Percentiles rank a stretch among this genome's conserved stretches.
Conservation (phyloP, 35 echinoderm and acorn worm genomes). For the Ophioderma brevispina region DNA sequence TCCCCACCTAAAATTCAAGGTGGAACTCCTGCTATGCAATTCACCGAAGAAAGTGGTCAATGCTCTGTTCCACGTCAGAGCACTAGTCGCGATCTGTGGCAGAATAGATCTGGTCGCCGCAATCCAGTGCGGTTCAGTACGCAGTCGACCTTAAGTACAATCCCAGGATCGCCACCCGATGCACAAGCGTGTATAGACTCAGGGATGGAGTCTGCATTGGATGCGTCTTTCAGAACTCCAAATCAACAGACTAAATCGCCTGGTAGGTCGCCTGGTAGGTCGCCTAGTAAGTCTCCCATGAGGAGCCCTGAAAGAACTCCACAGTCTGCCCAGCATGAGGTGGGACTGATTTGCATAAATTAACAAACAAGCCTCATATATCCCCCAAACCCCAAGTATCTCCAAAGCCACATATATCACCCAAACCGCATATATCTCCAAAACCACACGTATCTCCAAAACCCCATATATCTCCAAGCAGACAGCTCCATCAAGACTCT, state of each 20-base stretch:
- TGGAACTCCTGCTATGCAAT: too few relatives aligned
- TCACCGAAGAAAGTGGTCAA: background rate
- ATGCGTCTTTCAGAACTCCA: background rate
- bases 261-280: background rate
- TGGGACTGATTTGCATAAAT: background rate
- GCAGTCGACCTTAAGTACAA: background rate
- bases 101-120: background rate
- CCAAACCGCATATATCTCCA: background rate
- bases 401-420: background rate
- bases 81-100: background rate
- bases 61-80: background rate
- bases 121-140: background rate
- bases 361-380: background rate
- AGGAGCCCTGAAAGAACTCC: background rate
- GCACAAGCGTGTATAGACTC: background rate
- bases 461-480: background rate
- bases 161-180: conserved; percentile 11
- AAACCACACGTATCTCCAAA: background rate
- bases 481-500: background rate
- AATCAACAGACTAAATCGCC: background rate
- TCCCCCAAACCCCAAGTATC: background rate
- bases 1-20: background rate
- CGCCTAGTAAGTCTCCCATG: background rate
- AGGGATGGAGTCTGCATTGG: background rate
- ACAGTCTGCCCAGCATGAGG: background rate